phyloP scores from a whole-genome alignment of 2,888 invertebrate species.

The Nomada fabriciana region DNA sequence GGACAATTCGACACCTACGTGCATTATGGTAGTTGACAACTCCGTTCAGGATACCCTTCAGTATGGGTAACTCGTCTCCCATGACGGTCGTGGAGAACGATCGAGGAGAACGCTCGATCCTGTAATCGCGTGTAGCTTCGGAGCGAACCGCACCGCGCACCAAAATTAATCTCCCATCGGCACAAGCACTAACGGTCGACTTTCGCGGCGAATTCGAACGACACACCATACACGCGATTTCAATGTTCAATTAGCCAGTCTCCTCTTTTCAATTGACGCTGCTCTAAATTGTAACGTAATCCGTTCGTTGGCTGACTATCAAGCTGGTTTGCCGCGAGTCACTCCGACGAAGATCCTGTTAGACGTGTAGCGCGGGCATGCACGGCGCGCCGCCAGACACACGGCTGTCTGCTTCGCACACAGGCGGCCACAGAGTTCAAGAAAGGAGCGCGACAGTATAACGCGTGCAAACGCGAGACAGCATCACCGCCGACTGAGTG shows the following conservation, averaged over 20 bases:
- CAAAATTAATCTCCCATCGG: conserved; percentile 43
- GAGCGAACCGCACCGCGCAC: conserved; percentile 51
- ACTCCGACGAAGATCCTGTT: conserved; percentile 63
- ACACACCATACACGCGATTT: conserved; percentile 38
- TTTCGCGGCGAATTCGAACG: conserved; percentile 6
- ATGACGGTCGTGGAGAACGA: conserved; percentile 85
- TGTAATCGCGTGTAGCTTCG: conserved; percentile 9
- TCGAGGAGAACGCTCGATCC: conserved; percentile 46
- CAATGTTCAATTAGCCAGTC: neutral
- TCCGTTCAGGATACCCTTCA: conserved; percentile 95
- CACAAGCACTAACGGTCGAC: conserved; percentile 33
- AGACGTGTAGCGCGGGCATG: conserved; percentile 30
- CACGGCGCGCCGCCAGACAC: conserved; percentile 22
- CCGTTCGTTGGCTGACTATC: conserved; percentile 64
- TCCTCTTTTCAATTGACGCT: neutral
- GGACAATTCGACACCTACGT: conserved; percentile 89
- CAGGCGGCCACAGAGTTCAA: conserved; percentile 31
- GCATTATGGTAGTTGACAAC: conserved; percentile 96
- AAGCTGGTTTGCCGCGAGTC: conserved; percentile 58
- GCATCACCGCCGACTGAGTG: conserved; percentile 84
- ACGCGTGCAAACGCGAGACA: conserved; percentile 83
- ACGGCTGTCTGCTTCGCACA: conserved; percentile 26
- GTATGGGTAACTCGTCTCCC: conserved; percentile 95
- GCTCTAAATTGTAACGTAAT: neutral
- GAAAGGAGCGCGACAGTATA: conserved; percentile 75